phyloP scores from a whole-genome alignment of 2,888 invertebrate species.

The Endotricha flammealis region DNA sequence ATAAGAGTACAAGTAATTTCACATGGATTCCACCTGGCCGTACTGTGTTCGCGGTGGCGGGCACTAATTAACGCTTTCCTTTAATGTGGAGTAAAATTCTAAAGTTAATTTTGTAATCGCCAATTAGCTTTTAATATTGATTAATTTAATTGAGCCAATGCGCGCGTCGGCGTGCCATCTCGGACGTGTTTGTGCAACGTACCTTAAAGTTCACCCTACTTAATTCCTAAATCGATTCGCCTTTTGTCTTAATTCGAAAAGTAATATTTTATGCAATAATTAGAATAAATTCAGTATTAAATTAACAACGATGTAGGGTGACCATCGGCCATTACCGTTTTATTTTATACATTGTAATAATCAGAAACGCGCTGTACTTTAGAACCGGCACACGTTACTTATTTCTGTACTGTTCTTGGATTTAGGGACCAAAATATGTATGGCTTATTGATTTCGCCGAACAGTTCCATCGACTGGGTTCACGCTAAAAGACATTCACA shows the following conservation, averaged over 20 bases:
- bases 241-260: not conserved
- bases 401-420: conserved; percentile 34
- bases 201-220: conserved; percentile 9
- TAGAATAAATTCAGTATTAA: not conserved
- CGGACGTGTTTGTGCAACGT: conserved; percentile 5
- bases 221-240: not conserved
- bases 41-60: conserved; percentile 13
- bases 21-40: conserved; percentile 9
- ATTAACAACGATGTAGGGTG: conserved; percentile 5
- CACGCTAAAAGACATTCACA: conserved; percentile 63
- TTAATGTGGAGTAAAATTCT: conserved; percentile 56
- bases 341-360: conserved; percentile 6
- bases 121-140: conserved; percentile 57
- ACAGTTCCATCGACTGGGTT: conserved; percentile 30
- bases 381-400: conserved; percentile 25
- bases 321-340: not conserved
- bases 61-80: conserved; percentile 35
- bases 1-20: conserved; percentile 5
- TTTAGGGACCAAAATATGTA: conserved; percentile 53
- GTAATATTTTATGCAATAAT: not conserved
- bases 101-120: conserved; percentile 58
- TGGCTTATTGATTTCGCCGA: conserved; percentile 28
- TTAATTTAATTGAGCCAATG: conserved; percentile 3
- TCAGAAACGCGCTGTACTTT: conserved; percentile 20
- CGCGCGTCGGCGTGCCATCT: not conserved